phyloP scores from a whole-genome alignment of 2,113 vertebrate genomes.

The Cyanistes caeruleus region DNA sequence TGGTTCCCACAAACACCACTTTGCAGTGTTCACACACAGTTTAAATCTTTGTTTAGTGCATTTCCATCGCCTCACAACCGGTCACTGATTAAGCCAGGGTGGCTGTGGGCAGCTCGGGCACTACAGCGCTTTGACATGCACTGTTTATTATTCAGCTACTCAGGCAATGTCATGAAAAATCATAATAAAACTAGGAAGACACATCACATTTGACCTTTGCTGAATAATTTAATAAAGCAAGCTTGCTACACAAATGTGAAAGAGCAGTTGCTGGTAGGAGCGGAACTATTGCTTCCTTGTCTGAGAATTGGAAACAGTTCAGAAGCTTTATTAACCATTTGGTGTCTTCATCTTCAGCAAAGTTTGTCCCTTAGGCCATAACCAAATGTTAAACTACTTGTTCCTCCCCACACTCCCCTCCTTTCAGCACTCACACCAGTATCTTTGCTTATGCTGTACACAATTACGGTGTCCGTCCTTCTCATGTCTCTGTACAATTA shows the following conservation, averaged over 20 bases:
- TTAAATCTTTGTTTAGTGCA: not conserved
- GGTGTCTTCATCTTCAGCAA: slow-evolving; percentile 50
- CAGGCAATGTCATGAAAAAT: slow-evolving; percentile 69
- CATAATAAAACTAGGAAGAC: slow-evolving; percentile 70
- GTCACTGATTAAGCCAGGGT: not conserved
- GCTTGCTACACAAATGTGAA: slow-evolving; percentile 66
- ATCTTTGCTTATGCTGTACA: slow-evolving; percentile 15
- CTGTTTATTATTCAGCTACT: slow-evolving; percentile 62
- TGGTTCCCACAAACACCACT: not conserved
- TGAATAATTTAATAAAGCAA: slow-evolving; percentile 78
- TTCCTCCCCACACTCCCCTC: not conserved
- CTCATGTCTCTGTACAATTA: not conserved
- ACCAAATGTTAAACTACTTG: slow-evolving; percentile 23
- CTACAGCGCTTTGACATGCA: slow-evolving; percentile 12
- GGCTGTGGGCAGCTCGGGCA: not conserved
- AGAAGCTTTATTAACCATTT: slow-evolving; percentile 73
- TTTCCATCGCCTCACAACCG: not conserved
- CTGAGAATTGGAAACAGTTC: slow-evolving; percentile 71
- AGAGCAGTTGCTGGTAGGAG: slow-evolving; percentile 72
- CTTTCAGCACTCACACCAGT: slow-evolving; percentile 4
- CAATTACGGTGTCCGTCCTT: slow-evolving; percentile 47
- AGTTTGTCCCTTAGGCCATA: slow-evolving; percentile 54
- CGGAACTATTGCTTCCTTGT: slow-evolving; percentile 70
- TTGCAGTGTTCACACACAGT: not conserved
- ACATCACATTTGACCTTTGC: slow-evolving; percentile 78